Evolutionary conservation across 2,888 invertebrate genomes (phyloP).

Genomic region (Poecilus cupreus): DNA sequence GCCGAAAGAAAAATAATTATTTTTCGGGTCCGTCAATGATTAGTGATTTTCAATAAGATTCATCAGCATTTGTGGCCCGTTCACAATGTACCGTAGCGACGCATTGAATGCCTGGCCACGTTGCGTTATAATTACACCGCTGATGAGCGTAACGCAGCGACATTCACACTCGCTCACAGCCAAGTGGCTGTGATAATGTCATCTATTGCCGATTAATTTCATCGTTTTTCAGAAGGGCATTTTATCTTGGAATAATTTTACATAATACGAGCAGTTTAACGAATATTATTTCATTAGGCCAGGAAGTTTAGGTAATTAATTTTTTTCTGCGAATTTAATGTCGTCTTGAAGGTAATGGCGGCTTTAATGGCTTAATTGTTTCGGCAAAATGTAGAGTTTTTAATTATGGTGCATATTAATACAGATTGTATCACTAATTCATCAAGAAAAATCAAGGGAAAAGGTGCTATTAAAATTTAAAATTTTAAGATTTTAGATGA

Average conservation of each 20-base stretch:
- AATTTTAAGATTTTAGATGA: background rate
- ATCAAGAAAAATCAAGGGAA: background rate
- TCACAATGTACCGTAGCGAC: constrained; percentile 29
- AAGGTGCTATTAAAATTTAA: background rate
- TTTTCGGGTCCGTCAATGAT: constrained; percentile 10
- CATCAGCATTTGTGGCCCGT: constrained; percentile 31
- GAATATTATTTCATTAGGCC: constrained; percentile 11
- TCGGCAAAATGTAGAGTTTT: background rate
- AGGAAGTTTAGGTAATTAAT: constrained; percentile 21
- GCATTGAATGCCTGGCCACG: background rate
- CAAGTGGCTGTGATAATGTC: constrained; percentile 32
- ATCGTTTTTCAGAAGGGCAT: background rate
- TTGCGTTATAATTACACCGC: constrained; percentile 30
- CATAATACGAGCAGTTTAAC: constrained; percentile 39
- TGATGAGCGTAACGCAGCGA: constrained; percentile 31
- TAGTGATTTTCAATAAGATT: constrained; percentile 49
- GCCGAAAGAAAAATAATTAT: constrained; percentile 37
- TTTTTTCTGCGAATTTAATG: constrained; percentile 27
- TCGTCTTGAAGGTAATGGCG: constrained; percentile 6
- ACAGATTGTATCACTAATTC: background rate
- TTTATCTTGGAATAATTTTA: constrained; percentile 46
- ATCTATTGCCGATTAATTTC: constrained; percentile 31
- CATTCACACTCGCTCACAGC: constrained; percentile 19
- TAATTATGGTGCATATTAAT: constrained; percentile 8
- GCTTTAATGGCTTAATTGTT: constrained; percentile 15